Evolutionary conservation across 2,797 vertebrate genomes (phyloP), one percentile per base, ranked within the genome.

Genomic region (Squalus acanthias): DNA sequence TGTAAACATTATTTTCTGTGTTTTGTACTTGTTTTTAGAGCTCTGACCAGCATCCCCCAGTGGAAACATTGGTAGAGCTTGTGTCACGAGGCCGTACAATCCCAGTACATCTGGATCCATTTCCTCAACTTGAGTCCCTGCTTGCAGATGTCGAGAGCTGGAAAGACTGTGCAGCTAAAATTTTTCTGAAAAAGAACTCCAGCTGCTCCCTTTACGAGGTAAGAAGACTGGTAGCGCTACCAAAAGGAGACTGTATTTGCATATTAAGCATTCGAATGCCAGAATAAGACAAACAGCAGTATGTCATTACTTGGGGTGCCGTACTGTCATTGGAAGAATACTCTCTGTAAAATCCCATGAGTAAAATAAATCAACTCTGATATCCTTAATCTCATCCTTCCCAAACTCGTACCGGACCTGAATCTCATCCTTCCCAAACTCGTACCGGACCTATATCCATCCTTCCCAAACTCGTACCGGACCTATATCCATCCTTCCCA

Each of bases 81-180:
- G 98, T 99, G 46, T 97, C 98, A 3, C 98, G 98, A 96, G 99
- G 99, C 3, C 98, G 98, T 8, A 97, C 98, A 88, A 98, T 99
- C 97, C 99, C 99, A 0, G 99, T 99, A 82, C 98, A 98, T 95
- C 98, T 99, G 46, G 98, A 98, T 50, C 98, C 99, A 1, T 97
- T 99, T 96, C 98, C 98, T 22, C 98, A 99, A 93, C 97, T 99
- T 97, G 99, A 99, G 97, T 98, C 98, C 22, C 97, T 99, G 95
- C 97, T 99, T 96, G 96, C 98, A 0, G 99, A 99, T 26, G 98
- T 99, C 95, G 98, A 99, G 96, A 97, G 98, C 0, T 99, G 99
- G 99, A 99, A 99, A 97, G 99, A 99, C 96, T 99, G 98, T 79
- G 99, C 99, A 96, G 98, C 98, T 10, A 99, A 98, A 97, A 99